phyloP scores from a whole-genome alignment of 2,113 vertebrate genomes.

The Sitta europaea region DNA sequence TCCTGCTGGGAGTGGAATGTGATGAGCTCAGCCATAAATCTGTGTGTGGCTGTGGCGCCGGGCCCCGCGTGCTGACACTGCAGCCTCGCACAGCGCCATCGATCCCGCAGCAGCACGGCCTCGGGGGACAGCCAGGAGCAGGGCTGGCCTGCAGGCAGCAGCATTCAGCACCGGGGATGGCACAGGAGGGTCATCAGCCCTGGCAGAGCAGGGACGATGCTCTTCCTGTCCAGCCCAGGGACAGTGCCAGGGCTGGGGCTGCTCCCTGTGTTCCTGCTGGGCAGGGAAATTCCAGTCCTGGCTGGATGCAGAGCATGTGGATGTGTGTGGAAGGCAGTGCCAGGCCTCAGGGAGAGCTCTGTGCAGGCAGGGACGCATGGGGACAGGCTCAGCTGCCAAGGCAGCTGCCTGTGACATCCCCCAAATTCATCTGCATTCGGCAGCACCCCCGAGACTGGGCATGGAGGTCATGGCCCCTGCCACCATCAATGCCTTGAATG shows the following conservation, averaged over 20 bases:
- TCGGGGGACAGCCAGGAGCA: fast-evolving
- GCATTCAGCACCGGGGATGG: background rate
- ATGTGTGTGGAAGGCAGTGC: background rate
- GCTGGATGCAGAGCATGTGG: background rate
- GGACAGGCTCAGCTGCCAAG: background rate
- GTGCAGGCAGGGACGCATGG: background rate
- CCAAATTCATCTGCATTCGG: background rate
- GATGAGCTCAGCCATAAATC: background rate
- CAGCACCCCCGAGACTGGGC: constrained; percentile 67
- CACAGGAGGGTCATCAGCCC: background rate
- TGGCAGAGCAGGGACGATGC: background rate
- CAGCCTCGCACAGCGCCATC: background rate
- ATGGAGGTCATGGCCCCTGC: constrained; percentile 85
- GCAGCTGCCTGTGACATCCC: background rate
- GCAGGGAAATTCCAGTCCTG: background rate
- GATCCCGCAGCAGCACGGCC: background rate
- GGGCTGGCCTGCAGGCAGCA: background rate
- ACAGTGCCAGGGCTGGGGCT: background rate
- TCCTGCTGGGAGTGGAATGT: background rate
- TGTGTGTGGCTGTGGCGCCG: background rate
- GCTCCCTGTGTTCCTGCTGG: background rate
- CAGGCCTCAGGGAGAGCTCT: background rate
- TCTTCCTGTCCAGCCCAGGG: background rate
- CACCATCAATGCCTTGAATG: constrained; percentile 83
- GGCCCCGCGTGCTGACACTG: background rate